These are phyloP conservation scores for Lasioglossum morio DNA, from an alignment of 2,888 invertebrate genomes.

Conservation along the genomic window DNA sequence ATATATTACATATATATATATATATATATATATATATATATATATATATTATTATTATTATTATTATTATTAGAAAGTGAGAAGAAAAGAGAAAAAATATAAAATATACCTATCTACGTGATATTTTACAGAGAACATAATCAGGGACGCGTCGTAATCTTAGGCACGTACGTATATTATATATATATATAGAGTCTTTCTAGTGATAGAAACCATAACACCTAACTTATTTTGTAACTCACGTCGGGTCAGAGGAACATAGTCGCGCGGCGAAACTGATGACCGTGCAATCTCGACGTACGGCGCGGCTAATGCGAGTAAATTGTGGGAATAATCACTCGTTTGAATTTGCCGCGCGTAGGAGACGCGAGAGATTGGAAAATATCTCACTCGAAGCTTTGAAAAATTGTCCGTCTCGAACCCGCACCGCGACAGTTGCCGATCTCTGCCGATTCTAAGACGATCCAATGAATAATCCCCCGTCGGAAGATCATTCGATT, in stretches of 20 bases:
- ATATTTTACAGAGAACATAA: slow-evolving; percentile 82
- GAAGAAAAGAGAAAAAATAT: slow-evolving; percentile 53
- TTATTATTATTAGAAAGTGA: slow-evolving; percentile 54
- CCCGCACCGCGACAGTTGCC: background rate
- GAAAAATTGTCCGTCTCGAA: background rate
- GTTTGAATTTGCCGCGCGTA: slow-evolving; percentile 12
- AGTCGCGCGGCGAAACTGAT: slow-evolving; percentile 51
- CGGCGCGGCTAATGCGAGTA: slow-evolving; percentile 30
- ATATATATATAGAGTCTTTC: slow-evolving; percentile 63
- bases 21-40: background rate
- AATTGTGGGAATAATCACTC: background rate
- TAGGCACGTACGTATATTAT: slow-evolving; percentile 52
- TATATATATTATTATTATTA: background rate
- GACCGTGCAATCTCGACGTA: slow-evolving; percentile 71
- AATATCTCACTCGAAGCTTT: background rate
- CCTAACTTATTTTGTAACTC: slow-evolving; percentile 70
- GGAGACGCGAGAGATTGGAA: background rate
- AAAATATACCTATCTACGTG: slow-evolving; percentile 77
- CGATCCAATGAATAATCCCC: background rate
- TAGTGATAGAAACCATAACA: slow-evolving; percentile 64
- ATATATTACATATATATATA: background rate
- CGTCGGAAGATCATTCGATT: background rate
- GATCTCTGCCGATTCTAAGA: background rate
- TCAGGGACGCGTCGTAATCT: slow-evolving; percentile 80
- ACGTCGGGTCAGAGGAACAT: slow-evolving; percentile 54